These are phyloP conservation scores for Oryzias sinensis DNA, from an alignment of 2,797 vertebrate species.

Conservation along the genomic window DNA sequence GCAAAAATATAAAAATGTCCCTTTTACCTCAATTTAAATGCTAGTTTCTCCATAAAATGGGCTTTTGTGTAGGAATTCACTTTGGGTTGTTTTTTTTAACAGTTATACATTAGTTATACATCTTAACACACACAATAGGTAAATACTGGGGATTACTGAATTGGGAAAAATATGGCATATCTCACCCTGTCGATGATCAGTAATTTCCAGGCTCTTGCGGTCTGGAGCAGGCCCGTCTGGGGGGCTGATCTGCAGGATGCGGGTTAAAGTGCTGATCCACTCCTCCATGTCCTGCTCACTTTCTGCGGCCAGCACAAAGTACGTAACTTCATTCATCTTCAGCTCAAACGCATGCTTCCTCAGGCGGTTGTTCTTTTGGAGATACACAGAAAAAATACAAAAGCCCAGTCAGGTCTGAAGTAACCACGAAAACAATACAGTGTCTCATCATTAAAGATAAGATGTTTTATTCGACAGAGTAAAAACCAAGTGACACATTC, in stretches of 20 bases:
- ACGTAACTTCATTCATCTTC: conserved; percentile 99
- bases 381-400: conserved; percentile 17
- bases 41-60: conserved; percentile 17
- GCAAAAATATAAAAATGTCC: conserved; percentile 21
- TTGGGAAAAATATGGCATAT: neutral
- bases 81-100: conserved; percentile 8
- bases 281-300: conserved; percentile 98
- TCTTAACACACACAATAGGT: neutral
- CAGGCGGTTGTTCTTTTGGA: conserved; percentile 88
- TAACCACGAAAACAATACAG: neutral
- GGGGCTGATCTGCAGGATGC: conserved; percentile 95
- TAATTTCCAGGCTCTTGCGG: conserved; percentile 90
- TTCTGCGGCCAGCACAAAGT: conserved; percentile 98
- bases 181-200: conserved; percentile 89
- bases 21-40: conserved; percentile 11
- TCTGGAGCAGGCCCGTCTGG: conserved; percentile 87
- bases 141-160: neutral
- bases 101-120: conserved; percentile 13
- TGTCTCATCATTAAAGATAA: neutral
- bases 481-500: neutral
- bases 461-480: neutral
- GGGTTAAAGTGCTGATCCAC: conserved; percentile 95
- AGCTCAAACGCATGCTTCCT: conserved; percentile 96
- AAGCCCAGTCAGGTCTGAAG: conserved; percentile 2
- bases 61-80: conserved; percentile 1